Evolutionary conservation across 2,797 vertebrate genomes (phyloP), one percentile per base, ranked within the genome.

Genomic region (Malacoctenus gilli): DNA sequence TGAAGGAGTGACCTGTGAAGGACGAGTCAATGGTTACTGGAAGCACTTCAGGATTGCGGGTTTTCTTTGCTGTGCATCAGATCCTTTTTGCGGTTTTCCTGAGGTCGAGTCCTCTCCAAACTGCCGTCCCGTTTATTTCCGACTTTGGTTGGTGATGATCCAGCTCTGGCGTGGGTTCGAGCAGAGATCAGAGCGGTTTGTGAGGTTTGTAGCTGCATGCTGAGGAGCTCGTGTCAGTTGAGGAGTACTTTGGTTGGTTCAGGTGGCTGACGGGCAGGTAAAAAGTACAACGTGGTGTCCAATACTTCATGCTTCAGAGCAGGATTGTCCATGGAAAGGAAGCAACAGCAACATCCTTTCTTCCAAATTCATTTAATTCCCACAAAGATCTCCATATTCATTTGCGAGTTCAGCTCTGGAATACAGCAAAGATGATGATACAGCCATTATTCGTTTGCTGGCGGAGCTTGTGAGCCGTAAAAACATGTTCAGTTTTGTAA

Each of bases 151-250:
- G 42, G 54, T 49, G 54, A 3, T 31, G 34, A 41, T 59, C 48
- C 21, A 22, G 52, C 39, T 60, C 51, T 38, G 40, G 6, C 48
- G 56, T 6, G 0, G 37, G 41, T 53, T n/a, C 72, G 44, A 50
- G 50, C 60, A 47, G 20, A 44, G 36, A 28, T 68, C 23, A 43
- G 28, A 38, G 72, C 51, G 23, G 36, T 68, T 65, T 55, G 20
- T 74, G n/a, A n/a, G n/a, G 77, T 79, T 72, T 68, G 76, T 21
- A 60, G 59, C 80, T 63, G 61, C 74, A 82, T 78, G 76, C 77
- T 72, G 64, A 78, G 55, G 70, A 54, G 75, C 65, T 77, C 19
- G 3, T 44, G 59, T 50, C 35, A 28, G 49, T 37, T 23, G 59
- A 48, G 31, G 32, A 36, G 68, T 42, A 53, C 56, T 72, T 59